These are phyloP conservation scores for Nomada flava DNA, from an alignment of 2,888 invertebrate species.

Conservation along the genomic window DNA sequence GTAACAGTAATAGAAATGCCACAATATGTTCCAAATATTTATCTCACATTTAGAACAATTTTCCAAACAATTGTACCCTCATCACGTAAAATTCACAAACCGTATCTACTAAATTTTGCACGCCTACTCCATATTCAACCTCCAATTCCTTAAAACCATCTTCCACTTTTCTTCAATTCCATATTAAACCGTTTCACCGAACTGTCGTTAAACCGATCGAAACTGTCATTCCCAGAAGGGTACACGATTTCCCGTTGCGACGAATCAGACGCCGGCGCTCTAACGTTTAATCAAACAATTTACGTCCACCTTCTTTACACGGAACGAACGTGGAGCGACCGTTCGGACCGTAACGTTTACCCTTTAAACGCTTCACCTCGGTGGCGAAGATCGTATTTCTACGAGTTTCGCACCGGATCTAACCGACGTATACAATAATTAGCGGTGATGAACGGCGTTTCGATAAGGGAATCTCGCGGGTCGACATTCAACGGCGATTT, in stretches of 20 bases:
- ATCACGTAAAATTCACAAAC: neutral
- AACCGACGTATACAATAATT: conserved; percentile 49
- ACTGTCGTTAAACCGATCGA: neutral
- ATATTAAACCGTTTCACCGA: neutral
- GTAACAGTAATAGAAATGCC: too few species aligned
- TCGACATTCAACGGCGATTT: conserved; percentile 52
- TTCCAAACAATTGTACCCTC: neutral
- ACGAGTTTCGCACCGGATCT: conserved; percentile 11
- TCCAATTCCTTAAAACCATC: neutral
- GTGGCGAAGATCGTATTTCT: conserved; percentile 17
- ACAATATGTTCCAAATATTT: too few species aligned
- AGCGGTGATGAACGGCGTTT: conserved; percentile 36
- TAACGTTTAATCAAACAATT: conserved; percentile 20
- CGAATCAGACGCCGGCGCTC: neutral
- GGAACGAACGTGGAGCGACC: neutral
- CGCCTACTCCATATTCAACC: neutral
- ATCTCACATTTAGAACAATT: too few species aligned
- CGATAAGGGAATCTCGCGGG: conserved; percentile 54
- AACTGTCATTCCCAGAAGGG: conserved; percentile 5
- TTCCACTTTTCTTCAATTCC: neutral
- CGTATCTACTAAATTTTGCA: neutral
- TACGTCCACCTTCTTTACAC: conserved; percentile 1
- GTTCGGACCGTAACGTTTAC: conserved; percentile 14
- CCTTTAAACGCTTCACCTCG: conserved; percentile 18
- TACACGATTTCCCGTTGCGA: neutral